Evolutionary conservation across 2,888 invertebrate genomes (phyloP), one percentile per base, ranked within the genome.

Genomic region (Chrysodeixis includens): DNA sequence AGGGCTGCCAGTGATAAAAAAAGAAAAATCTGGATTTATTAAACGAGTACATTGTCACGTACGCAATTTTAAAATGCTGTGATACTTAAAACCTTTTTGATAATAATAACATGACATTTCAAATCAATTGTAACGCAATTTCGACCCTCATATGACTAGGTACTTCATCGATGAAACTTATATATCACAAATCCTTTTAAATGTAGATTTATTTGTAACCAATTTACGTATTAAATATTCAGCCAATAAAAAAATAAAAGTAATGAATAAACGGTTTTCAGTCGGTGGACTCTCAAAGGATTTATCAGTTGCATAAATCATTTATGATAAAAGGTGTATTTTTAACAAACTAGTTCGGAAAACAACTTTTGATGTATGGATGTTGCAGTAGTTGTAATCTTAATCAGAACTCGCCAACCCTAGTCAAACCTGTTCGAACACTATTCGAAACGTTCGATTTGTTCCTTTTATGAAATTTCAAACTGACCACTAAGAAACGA

Each of bases 401-500:
- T 1, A 57, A 26, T 12, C 12, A 40, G 20, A 18, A 46, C 14
- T n/a, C 18, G 57, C n/a, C 69, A 72, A 14, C 74, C 74, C 74
- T 74, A 18, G 20, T 6, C 9, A 63, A 74, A 63, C 74, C 67
- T 74, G 74, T 90, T 92, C 93, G 90, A 84, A 92, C 92, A 87
- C 91, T 93, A 93, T 49, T 18, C 90, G 86, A 59, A 57, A 44
- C 56, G 22, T 66, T 61, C 62, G 60, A 53, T 44, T 53, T 18
- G 76, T 76, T 76, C 74, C 40, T 76, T 74, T 74, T 74, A 76
- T 72, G 22, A 76, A 74, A 74, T 74, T 67, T 64, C 58, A 54
- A 56, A 56, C 62, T 51, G 46, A 54, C 53, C 57, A 71, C 72
- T 71, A 73, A 49, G 46, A 49, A 66, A 76, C 62, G 62, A 66